Conservation (phyloP, 2,888 invertebrate species). For the Trissolcus brochymenae region DNA sequence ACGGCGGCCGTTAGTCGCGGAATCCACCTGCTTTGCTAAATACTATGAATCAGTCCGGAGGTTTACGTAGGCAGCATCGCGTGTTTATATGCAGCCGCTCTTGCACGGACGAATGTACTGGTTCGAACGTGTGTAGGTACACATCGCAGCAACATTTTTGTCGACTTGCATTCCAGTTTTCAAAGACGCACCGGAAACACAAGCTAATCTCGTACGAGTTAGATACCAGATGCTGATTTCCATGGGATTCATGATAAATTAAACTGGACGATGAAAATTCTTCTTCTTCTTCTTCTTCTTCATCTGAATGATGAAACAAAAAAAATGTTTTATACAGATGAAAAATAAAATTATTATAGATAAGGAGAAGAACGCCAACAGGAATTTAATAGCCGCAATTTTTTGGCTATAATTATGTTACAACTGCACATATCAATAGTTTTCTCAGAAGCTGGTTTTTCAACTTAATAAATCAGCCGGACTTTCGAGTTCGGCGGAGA, state of each 20-base stretch:
- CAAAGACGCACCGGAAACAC: constrained; percentile 43
- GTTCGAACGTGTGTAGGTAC: constrained; percentile 45
- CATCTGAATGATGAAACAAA: too few relatives aligned
- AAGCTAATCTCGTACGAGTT: constrained; percentile 21
- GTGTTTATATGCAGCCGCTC: constrained; percentile 53
- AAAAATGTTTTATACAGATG: too few relatives aligned
- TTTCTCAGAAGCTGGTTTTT: constrained; percentile 1
- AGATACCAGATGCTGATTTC: too few relatives aligned
- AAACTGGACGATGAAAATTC: too few relatives aligned
- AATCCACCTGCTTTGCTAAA: constrained; percentile 64
- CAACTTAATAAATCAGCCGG: not conserved
- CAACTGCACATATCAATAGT: too few relatives aligned
- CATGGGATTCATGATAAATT: too few relatives aligned
- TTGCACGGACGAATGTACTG: constrained; percentile 35
- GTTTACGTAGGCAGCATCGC: constrained; percentile 54
- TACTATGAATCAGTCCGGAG: constrained; percentile 57
- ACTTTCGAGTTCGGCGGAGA: not conserved
- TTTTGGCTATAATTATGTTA: too few relatives aligned
- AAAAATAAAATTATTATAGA: too few relatives aligned
- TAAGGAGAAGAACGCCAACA: too few relatives aligned
- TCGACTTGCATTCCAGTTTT: constrained; percentile 40
- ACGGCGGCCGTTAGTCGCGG: constrained; percentile 63
- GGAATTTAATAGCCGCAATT: too few relatives aligned
- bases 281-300: too few relatives aligned
- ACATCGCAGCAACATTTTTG: constrained; percentile 50